A percentile compares a stretch with the other conserved stretches of the same genome.
phyloP scores from a whole-genome alignment of 2,888 invertebrate species.

The Morinoia aosen region DNA sequence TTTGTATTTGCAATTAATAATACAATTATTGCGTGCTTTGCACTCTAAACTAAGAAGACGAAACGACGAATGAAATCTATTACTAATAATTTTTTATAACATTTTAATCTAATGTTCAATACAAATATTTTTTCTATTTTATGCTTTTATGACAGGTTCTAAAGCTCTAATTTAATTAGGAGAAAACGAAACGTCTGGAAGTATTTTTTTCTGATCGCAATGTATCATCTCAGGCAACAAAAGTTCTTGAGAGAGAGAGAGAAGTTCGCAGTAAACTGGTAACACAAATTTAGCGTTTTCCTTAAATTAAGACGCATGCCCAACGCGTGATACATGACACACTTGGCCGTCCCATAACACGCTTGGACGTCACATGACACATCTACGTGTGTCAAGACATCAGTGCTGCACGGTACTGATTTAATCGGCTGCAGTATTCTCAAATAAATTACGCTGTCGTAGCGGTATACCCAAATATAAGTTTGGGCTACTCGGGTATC shows the following conservation, averaged over 20 bases:
- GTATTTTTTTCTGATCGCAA: neutral
- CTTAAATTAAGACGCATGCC: neutral
- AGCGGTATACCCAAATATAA: no score
- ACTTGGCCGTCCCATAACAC: no score
- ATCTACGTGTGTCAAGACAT: no score
- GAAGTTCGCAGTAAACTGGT: neutral
- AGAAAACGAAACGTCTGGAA: neutral
- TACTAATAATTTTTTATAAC: neutral
- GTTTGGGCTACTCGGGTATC: no score
- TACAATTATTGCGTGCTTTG: neutral
- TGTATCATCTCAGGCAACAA: neutral
- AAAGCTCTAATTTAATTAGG: neutral
- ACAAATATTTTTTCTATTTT: neutral
- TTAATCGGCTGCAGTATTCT: no score
- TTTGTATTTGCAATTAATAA: neutral
- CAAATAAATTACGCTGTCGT: no score
- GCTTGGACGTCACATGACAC: no score
- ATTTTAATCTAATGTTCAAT: neutral
- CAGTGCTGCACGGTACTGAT: no score
- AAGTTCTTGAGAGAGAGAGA: neutral
- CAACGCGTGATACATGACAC: no score
- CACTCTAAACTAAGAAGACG: neutral
- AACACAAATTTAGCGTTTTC: neutral
- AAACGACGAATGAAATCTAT: neutral
- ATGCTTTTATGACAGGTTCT: neutral